phyloP scores from a whole-genome alignment of 2,888 invertebrate species.

The Malachius bipustulatus region DNA sequence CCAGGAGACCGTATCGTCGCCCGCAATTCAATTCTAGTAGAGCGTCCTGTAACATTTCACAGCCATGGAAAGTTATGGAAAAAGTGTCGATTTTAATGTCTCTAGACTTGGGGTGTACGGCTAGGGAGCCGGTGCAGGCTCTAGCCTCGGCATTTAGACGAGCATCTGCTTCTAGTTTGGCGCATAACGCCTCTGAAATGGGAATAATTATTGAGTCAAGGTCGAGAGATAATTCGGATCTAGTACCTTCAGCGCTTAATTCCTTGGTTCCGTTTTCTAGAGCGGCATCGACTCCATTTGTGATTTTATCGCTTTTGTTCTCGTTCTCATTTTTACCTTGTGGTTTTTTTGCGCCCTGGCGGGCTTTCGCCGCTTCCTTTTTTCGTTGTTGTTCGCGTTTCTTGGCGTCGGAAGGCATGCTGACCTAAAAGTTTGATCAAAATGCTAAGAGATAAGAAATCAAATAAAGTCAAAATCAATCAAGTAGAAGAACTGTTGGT shows the following conservation, averaged over 20 bases:
- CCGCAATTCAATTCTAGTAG: constrained; percentile 95
- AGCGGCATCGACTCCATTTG: constrained; percentile 27
- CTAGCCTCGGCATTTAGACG: constrained; percentile 87
- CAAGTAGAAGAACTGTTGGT: no score
- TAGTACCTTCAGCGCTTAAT: constrained; percentile 64
- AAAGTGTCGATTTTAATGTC: constrained; percentile 95
- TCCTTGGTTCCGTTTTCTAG: constrained; percentile 41
- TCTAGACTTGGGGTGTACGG: constrained; percentile 89
- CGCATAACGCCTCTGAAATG: constrained; percentile 65
- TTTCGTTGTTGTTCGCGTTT: constrained; percentile 96
- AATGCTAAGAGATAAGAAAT: no score
- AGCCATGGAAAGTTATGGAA: constrained; percentile 96
- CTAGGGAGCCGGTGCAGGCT: constrained; percentile 88
- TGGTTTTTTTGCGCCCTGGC: constrained; percentile 40
- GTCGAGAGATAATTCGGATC: no score
- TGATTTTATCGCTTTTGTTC: constrained; percentile 29
- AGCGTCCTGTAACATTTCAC: constrained; percentile 91
- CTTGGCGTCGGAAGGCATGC: constrained; percentile 99
- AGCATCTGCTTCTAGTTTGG: constrained; percentile 81
- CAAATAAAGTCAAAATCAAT: no score
- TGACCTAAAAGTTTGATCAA: no score
- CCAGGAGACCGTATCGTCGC: constrained; percentile 89
- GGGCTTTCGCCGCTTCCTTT: constrained; percentile 81
- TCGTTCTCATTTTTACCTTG: constrained; percentile 27
- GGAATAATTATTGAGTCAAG: constrained; percentile 7